A percentile compares a stretch with the other conserved stretches of the same genome.
Conservation (phyloP, 2,113 vertebrate genomes). For the Apistogramma diplotaenia region DNA sequence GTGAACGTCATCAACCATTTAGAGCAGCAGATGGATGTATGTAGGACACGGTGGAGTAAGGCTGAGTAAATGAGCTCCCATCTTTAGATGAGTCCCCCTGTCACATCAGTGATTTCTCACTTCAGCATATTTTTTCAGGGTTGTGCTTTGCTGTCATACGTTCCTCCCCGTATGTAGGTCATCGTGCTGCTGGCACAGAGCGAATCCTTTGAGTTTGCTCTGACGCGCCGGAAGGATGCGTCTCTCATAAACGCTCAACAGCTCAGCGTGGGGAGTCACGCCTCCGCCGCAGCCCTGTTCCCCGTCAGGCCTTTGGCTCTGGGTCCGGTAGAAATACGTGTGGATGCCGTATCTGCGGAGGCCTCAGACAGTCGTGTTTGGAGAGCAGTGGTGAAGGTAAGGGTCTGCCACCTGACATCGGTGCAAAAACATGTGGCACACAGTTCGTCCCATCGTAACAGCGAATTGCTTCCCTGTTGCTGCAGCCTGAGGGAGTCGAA, state of each 20-base stretch:
- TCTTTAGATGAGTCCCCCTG: not conserved
- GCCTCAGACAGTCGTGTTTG: constrained; percentile 79
- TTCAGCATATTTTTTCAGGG: fast-evolving
- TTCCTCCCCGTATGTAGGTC: constrained; percentile 73
- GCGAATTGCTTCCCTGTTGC: constrained; percentile 21
- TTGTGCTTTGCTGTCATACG: not conserved
- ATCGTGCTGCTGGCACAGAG: constrained; percentile 76
- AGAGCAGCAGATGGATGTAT: constrained; percentile 80
- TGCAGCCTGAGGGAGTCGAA: constrained; percentile 85
- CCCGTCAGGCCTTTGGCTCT: constrained; percentile 77
- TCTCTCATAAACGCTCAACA: constrained; percentile 72
- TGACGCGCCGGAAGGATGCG: constrained; percentile 66
- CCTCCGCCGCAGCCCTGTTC: constrained; percentile 75
- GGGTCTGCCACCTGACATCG: not conserved
- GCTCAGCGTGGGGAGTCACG: constrained; percentile 73
- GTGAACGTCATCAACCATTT: constrained; percentile 86
- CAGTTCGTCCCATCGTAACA: not conserved
- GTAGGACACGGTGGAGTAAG: not conserved
- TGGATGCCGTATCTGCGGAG: constrained; percentile 77
- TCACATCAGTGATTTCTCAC: not conserved
- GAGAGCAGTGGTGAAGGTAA: constrained; percentile 86
- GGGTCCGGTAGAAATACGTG: constrained; percentile 82
- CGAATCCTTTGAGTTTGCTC: constrained; percentile 80
- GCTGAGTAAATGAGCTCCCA: not conserved
- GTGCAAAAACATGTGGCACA: not conserved